Evolutionary conservation across 1,140 invertebrate species (phyloP).

Genomic region (Drosophila melanica): DNA sequence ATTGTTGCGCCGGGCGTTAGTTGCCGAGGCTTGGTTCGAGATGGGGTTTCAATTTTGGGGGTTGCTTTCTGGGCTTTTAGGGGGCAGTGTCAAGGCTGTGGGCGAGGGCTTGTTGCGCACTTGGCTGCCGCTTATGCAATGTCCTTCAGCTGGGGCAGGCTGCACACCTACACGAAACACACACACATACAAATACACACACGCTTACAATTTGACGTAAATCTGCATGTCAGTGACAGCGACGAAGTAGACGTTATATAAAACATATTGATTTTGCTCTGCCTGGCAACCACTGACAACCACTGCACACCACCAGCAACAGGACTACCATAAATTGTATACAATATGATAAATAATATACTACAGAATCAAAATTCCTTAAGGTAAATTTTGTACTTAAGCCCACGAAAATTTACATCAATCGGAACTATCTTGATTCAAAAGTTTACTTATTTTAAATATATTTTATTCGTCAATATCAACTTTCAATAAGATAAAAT

Average conservation of each 20-base stretch:
- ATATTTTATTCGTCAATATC: too few species aligned
- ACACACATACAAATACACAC: constrained; percentile 12
- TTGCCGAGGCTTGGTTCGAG: too few species aligned
- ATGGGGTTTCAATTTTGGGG: not conserved
- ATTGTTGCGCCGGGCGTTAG: constrained; percentile 22
- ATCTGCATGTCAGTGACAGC: constrained; percentile 69
- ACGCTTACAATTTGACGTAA: constrained; percentile 53
- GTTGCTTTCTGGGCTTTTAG: constrained; percentile 5
- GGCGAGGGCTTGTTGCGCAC: constrained; percentile 68
- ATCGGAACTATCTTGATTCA: too few species aligned
- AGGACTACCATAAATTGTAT: not conserved
- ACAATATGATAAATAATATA: constrained; percentile 81
- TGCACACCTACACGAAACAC: constrained; percentile 28
- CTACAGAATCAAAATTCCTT: not conserved
- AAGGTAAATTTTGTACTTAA: not conserved
- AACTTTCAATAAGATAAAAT: too few species aligned
- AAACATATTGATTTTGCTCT: constrained; percentile 73
- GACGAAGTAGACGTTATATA: constrained; percentile 64
- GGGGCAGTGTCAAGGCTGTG: constrained; percentile 62
- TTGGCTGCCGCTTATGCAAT: constrained; percentile 66
- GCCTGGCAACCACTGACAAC: constrained; percentile 51
- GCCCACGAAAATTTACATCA: too few species aligned
- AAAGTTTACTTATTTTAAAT: too few species aligned
- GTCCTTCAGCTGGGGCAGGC: constrained; percentile 54
- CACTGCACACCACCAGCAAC: constrained; percentile 4